Evolutionary conservation across 2,113 vertebrate genomes (phyloP).

Genomic region (Phainopepla nitens): DNA sequence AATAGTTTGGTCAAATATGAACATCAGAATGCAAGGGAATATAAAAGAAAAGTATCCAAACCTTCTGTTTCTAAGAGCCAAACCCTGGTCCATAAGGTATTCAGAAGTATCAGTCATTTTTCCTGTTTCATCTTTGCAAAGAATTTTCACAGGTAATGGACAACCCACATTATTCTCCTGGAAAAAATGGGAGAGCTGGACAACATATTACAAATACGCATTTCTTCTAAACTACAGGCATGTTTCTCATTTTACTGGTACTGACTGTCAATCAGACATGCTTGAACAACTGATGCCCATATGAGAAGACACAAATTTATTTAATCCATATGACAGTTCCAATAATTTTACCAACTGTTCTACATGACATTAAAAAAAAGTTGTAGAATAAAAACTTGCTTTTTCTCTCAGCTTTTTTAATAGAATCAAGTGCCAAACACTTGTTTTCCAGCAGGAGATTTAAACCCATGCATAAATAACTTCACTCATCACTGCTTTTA

Average conservation of each 20-base stretch:
- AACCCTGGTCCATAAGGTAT: slow-evolving; percentile 82
- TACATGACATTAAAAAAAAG: neutral
- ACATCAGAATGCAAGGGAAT: neutral
- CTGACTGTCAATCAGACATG: neutral
- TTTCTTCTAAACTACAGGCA: neutral
- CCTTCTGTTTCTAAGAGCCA: slow-evolving; percentile 84
- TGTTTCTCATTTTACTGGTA: neutral
- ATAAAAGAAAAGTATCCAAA: neutral
- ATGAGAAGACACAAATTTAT: neutral
- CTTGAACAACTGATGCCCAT: neutral
- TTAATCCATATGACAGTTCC: neutral
- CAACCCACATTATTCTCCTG: slow-evolving; percentile 69
- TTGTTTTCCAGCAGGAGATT: neutral
- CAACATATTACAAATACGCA: neutral
- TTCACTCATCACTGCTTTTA: neutral
- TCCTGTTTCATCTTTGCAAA: slow-evolving; percentile 74
- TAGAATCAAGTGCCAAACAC: neutral
- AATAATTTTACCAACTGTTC: neutral
- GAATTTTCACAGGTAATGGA: slow-evolving; percentile 80
- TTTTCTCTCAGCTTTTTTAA: neutral
- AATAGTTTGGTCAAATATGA: neutral
- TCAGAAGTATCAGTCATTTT: slow-evolving; percentile 79
- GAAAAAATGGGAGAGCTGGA: neutral
- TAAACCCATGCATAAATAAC: neutral
- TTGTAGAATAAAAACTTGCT: neutral